A percentile compares a stretch with the other conserved stretches of the same genome.
These are phyloP conservation scores for Nannoperca australis DNA, from an alignment of 2,797 vertebrate species.

Conservation along the genomic window DNA sequence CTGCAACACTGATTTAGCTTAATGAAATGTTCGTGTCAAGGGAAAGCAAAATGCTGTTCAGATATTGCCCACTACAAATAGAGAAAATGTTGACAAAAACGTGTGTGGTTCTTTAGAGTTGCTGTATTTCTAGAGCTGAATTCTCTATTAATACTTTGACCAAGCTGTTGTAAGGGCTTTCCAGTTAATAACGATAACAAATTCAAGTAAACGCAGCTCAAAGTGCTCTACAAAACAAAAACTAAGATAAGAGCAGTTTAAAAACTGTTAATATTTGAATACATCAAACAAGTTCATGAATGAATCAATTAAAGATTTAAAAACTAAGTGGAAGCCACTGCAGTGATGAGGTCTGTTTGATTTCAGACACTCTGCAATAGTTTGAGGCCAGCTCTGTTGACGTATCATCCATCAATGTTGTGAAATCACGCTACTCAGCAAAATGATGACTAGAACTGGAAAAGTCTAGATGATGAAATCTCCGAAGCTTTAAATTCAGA, in stretches of 20 bases:
- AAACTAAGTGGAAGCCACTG: not conserved
- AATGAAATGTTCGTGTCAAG: not conserved
- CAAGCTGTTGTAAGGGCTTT: not conserved
- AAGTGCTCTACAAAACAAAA: not conserved
- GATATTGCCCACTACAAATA: not conserved
- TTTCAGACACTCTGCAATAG: not conserved
- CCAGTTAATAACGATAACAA: no score
- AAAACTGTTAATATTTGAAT: not conserved
- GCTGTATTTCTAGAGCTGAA: no score
- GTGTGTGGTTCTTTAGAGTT: not conserved
- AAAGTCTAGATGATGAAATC: conserved; percentile 18
- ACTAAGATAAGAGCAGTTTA: not conserved
- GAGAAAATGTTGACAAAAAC: not conserved
- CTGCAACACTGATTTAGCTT: not conserved
- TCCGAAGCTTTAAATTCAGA: conserved; percentile 4
- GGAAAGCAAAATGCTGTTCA: not conserved
- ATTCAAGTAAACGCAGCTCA: not conserved
- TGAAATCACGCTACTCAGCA: conserved; percentile 21
- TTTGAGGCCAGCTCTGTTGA: not conserved
- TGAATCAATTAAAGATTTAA: no score
- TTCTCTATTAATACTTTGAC: not conserved
- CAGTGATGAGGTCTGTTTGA: not conserved
- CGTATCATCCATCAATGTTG: conserved; percentile 3
- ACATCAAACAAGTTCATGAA: not conserved
- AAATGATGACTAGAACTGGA: not conserved